phyloP scores from a whole-genome alignment of 2,113 vertebrate genomes.

The Megalops atlanticus region DNA sequence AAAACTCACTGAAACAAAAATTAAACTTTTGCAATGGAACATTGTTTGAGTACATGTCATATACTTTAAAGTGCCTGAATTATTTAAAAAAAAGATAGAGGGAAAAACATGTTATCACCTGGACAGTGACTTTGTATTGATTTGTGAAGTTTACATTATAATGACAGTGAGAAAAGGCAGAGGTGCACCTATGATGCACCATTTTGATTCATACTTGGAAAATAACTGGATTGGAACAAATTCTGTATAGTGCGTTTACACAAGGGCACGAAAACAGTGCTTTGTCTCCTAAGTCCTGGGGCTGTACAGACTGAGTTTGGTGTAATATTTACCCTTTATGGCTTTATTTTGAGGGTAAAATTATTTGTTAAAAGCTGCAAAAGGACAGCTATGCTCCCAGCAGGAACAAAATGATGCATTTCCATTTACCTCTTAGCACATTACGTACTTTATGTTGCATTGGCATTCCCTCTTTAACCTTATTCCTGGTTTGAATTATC shows the following conservation, averaged over 20 bases:
- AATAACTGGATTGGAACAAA: neutral
- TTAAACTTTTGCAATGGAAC: neutral
- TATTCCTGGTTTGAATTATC: neutral
- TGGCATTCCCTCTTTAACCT: neutral
- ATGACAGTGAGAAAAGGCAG: neutral
- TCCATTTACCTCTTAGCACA: neutral
- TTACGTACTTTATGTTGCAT: neutral
- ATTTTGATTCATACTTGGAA: neutral
- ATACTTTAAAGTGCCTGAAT: neutral
- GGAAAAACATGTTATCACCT: neutral
- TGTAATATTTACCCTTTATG: slow-evolving; percentile 1
- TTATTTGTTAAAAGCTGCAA: neutral
- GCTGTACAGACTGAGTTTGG: neutral
- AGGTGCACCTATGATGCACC: neutral
- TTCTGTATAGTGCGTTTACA: neutral
- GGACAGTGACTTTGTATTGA: neutral
- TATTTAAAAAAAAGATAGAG: no score
- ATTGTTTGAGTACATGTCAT: neutral
- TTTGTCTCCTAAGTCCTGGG: neutral
- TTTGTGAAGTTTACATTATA: neutral
- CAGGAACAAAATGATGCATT: neutral
- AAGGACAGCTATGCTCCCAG: neutral
- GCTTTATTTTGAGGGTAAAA: neutral
- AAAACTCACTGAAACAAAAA: no score
- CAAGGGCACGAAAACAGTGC: neutral